A percentile compares a stretch with the other conserved stretches of the same genome.
Conservation (phyloP, 2,797 vertebrate species). For the Australoheros facetus region DNA sequence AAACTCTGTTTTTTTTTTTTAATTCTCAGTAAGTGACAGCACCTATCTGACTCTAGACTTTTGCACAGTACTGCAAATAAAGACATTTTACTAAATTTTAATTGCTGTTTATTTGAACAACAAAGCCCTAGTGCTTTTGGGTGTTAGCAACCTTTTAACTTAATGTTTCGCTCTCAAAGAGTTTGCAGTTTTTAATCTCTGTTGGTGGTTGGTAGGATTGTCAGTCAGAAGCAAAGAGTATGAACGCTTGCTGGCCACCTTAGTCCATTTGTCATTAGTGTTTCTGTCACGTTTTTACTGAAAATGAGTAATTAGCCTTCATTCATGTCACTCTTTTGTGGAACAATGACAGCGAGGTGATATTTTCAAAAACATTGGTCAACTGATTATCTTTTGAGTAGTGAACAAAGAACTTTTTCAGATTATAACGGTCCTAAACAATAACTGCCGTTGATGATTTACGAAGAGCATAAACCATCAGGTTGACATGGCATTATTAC, state of each 20-base stretch:
- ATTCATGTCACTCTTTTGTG: background rate
- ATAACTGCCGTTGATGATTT: conserved; percentile 24
- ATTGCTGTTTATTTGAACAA: background rate
- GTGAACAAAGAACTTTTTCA: conserved; percentile 2
- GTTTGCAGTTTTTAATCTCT: conserved; percentile 25
- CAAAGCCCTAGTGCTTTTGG: background rate
- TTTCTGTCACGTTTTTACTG: conserved; percentile 1
- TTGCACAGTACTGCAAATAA: background rate
- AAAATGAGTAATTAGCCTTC: background rate
- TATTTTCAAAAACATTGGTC: background rate
- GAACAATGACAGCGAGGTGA: background rate
- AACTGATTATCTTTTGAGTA: background rate
- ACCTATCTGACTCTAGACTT: background rate
- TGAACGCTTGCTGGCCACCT: background rate
- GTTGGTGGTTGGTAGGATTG: conserved; percentile 24
- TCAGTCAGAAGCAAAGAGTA: conserved; percentile 25
- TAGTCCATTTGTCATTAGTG: conserved; percentile 9
- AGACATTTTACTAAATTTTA: background rate
- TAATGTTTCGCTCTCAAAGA: conserved; percentile 5
- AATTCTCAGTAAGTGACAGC: background rate
- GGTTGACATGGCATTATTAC: conserved; percentile 42
- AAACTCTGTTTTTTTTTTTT: background rate
- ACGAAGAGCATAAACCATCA: conserved; percentile 51
- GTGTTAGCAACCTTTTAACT: conserved; percentile 31
- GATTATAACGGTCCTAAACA: background rate